Percentiles rank a stretch among this genome's conserved stretches.
phyloP scores from a whole-genome alignment of 2,888 invertebrate genomes.

The Mythimna impura region DNA sequence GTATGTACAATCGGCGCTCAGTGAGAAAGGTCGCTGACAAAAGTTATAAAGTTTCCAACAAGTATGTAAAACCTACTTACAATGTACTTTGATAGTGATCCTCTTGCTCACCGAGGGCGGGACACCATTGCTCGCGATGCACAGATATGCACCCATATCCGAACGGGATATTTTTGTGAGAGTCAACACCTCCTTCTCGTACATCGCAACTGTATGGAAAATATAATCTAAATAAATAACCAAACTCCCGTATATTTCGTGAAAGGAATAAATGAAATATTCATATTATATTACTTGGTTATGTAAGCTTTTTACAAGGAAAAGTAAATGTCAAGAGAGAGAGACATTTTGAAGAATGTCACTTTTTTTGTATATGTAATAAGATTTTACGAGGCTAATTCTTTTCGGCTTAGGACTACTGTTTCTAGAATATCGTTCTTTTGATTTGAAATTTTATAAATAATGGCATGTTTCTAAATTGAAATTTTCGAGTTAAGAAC shows the following conservation, averaged over 20 bases:
- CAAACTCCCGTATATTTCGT: constrained; percentile 25
- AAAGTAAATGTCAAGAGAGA: constrained; percentile 36
- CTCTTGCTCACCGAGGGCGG: constrained; percentile 97
- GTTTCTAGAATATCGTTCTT: neutral
- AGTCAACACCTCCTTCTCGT: constrained; percentile 94
- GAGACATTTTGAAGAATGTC: neutral
- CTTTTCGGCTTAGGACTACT: neutral
- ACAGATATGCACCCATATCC: constrained; percentile 97
- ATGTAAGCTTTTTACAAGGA: constrained; percentile 28
- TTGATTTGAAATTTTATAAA: neutral
- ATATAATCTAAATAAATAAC: constrained; percentile 48
- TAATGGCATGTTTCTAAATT: neutral
- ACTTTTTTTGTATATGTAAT: neutral
- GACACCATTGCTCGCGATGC: constrained; percentile 96
- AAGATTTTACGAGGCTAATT: constrained; percentile 4
- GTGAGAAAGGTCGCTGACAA: neutral
- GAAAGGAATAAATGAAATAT: constrained; percentile 44
- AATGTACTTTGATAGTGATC: constrained; percentile 96
- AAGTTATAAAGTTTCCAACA: neutral
- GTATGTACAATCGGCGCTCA: no score
- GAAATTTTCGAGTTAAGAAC: neutral
- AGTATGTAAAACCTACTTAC: constrained; percentile 91
- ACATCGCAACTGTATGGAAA: constrained; percentile 90
- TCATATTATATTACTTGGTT: constrained; percentile 38
- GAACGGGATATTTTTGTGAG: constrained; percentile 95